A percentile compares a stretch with the other conserved stretches of the same genome.
Conservation (phyloP, 2,888 invertebrate species). For the Plebejus anna region DNA sequence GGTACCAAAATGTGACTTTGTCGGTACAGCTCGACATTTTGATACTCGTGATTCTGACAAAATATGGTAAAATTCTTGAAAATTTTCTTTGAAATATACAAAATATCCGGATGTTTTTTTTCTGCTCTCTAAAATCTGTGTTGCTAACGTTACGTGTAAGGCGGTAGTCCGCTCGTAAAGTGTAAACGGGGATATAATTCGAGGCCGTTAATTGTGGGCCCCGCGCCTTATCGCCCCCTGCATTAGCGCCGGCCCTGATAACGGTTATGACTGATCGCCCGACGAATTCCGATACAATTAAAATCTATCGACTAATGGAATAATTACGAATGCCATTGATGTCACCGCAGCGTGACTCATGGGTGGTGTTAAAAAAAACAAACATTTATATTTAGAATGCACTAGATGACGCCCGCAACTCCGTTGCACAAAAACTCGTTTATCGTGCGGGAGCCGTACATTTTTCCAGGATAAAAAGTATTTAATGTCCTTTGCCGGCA, state of each 20-base stretch:
- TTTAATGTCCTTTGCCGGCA: too few relatives aligned
- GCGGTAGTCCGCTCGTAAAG: constrained; percentile 76
- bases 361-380: not conserved
- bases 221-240: constrained; percentile 59
- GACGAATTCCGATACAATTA: constrained; percentile 29
- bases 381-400: not conserved
- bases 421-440: too few relatives aligned
- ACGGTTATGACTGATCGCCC: constrained; percentile 62
- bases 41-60: too few relatives aligned
- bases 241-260: constrained; percentile 68
- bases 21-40: too few relatives aligned
- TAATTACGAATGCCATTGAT: constrained; percentile 8
- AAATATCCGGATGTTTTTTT: too few relatives aligned
- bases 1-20: too few relatives aligned
- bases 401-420: too few relatives aligned
- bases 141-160: constrained; percentile 57
- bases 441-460: too few relatives aligned
- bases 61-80: too few relatives aligned
- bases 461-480: too few relatives aligned
- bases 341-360: not conserved
- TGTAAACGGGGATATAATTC: constrained; percentile 76
- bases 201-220: constrained; percentile 77
- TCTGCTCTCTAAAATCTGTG: not conserved
- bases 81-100: too few relatives aligned
- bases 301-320: constrained; percentile 27